Evolutionary conservation across 2,113 vertebrate genomes (phyloP).

Genomic region (Bombycilla garrulus): DNA sequence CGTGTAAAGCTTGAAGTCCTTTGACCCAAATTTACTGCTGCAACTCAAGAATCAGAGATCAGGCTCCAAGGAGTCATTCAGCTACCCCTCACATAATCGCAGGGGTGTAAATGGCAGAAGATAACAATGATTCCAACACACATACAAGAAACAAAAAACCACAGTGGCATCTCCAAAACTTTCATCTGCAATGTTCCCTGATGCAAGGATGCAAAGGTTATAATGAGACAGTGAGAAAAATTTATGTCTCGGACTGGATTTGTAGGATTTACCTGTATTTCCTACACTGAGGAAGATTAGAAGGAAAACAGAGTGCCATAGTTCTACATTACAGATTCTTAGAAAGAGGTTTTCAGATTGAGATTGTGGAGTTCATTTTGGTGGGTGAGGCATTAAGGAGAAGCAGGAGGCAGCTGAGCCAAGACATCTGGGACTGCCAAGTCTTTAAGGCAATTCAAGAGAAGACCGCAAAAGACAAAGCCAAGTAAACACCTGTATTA

Average conservation of each 20-base stretch:
- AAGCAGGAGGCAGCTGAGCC: background rate
- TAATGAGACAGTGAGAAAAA: background rate
- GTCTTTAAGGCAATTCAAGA: background rate
- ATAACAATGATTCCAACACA: background rate
- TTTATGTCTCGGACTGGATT: background rate
- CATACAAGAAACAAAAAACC: background rate
- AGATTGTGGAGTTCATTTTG: background rate
- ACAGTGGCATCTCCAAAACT: background rate
- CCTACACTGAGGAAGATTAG: background rate
- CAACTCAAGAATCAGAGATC: background rate
- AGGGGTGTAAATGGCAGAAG: background rate
- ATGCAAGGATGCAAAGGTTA: background rate
- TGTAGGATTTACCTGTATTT: background rate
- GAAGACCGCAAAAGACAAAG: background rate
- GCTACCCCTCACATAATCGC: background rate
- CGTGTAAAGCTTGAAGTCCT: background rate
- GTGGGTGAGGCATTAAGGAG: background rate
- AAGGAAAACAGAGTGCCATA: background rate
- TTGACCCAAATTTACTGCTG: background rate
- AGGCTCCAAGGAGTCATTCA: background rate
- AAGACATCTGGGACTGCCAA: background rate
- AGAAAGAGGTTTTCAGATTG: background rate
- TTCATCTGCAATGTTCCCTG: background rate
- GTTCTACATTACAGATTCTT: background rate
- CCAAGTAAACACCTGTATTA: background rate